Evolutionary conservation across 1,140 invertebrate species (phyloP).

Genomic region (Helicoverpa armigera): DNA sequence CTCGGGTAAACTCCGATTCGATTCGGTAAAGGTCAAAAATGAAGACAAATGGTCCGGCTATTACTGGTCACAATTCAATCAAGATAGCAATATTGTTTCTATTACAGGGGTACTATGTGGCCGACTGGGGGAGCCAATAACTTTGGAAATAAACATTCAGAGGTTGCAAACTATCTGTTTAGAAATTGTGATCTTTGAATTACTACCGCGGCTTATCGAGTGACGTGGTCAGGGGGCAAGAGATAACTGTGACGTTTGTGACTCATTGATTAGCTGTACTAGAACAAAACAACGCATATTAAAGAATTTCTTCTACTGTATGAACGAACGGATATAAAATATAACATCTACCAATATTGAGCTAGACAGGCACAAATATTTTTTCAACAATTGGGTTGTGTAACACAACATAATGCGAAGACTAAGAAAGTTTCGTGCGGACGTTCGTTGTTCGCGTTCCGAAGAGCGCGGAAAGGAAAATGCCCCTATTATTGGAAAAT

Average conservation of each 20-base stretch:
- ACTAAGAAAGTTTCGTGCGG: constrained; percentile 12
- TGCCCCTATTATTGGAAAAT: constrained; percentile 28
- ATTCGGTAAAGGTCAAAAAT: constrained; percentile 26
- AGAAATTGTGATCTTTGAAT: constrained; percentile 19
- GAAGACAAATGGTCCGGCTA: constrained; percentile 28
- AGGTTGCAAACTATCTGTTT: not conserved
- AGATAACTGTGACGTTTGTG: constrained; percentile 11
- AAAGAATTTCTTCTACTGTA: not conserved
- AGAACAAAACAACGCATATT: not conserved
- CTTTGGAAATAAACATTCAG: constrained; percentile 8
- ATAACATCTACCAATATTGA: not conserved
- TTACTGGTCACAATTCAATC: constrained; percentile 34
- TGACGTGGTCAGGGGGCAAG: constrained; percentile 14
- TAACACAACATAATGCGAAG: not conserved
- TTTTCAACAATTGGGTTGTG: constrained; percentile 3
- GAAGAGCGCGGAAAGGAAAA: constrained; percentile 32
- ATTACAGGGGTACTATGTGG: constrained; percentile 2
- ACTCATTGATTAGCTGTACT: constrained; percentile 30
- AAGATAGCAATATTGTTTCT: constrained; percentile 32
- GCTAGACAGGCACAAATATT: not conserved
- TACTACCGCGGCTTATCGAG: constrained; percentile 22
- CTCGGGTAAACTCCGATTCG: constrained; percentile 10
- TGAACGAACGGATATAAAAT: not conserved
- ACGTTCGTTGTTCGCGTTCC: constrained; percentile 36
- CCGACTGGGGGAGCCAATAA: not conserved